Conservation (phyloP, 1,140 invertebrate species). For the Drosophila tropicalis region DNA sequence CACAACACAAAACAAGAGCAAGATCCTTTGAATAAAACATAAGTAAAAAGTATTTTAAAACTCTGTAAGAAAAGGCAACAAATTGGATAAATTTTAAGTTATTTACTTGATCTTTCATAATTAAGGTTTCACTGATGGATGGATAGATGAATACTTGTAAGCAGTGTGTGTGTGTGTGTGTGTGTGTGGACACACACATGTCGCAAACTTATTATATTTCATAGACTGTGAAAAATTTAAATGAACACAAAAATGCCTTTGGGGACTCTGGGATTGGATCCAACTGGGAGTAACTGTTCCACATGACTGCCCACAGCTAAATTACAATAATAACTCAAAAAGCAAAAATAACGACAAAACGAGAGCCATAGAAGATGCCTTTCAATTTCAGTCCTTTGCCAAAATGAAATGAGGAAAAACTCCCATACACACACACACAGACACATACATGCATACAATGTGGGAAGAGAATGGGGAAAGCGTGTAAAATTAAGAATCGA, state of each 20-base stretch:
- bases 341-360: constrained; percentile 15
- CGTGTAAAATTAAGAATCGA: constrained; percentile 75
- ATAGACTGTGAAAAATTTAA: constrained; percentile 82
- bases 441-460: constrained; percentile 8
- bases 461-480: constrained; percentile 43
- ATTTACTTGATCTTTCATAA: constrained; percentile 29
- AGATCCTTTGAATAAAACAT: background rate
- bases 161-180: background rate
- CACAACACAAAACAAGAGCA: background rate
- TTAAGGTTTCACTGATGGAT: constrained; percentile 38
- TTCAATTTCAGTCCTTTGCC: constrained; percentile 54
- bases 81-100: constrained; percentile 1
- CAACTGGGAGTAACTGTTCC: constrained; percentile 57
- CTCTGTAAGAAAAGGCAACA: background rate
- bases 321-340: constrained; percentile 79
- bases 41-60: background rate
- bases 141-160: constrained; percentile 15
- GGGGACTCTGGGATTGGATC: constrained; percentile 27
- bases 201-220: constrained; percentile 82
- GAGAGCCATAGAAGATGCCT: constrained; percentile 74
- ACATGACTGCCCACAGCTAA: constrained; percentile 68
- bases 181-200: constrained; percentile 53
- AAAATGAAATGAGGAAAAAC: constrained; percentile 58
- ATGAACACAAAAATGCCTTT: constrained; percentile 54
- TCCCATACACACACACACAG: background rate